Evolutionary conservation across 2,113 vertebrate species (phyloP).

Genomic region (Pyrgilauda ruficollis): DNA sequence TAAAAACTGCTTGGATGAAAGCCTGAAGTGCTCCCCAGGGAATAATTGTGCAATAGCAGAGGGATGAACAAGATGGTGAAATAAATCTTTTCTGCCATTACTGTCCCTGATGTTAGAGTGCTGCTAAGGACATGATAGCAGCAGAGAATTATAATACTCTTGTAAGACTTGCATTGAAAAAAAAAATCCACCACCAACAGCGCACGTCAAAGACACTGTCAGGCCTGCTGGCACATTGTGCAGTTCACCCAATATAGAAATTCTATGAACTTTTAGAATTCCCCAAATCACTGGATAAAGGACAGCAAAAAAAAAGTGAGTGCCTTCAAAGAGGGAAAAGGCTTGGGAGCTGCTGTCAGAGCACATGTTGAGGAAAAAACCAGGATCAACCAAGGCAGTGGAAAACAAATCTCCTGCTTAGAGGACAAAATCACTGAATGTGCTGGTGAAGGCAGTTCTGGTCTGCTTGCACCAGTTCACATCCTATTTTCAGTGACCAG

Average conservation of each 20-base stretch:
- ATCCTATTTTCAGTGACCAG: not conserved
- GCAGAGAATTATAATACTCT: not conserved
- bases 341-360: not conserved
- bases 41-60: constrained; percentile 51
- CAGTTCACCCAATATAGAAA: not conserved
- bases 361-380: not conserved
- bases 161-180: not conserved
- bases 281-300: not conserved
- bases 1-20: constrained; percentile 10
- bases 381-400: not conserved
- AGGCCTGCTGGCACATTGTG: not conserved
- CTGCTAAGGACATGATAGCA: constrained; percentile 9
- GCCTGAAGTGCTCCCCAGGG: not conserved
- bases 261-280: not conserved
- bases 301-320: not conserved
- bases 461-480: not conserved
- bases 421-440: not conserved
- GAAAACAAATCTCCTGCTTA: not conserved
- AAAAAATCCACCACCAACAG: not conserved
- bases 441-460: not conserved
- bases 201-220: not conserved
- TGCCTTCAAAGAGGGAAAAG: not conserved
- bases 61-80: constrained; percentile 27
- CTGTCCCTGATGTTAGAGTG: not conserved
- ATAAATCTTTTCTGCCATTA: constrained; percentile 18